Conservation (phyloP, 2,113 vertebrate genomes). For the Butorides virescens region DNA sequence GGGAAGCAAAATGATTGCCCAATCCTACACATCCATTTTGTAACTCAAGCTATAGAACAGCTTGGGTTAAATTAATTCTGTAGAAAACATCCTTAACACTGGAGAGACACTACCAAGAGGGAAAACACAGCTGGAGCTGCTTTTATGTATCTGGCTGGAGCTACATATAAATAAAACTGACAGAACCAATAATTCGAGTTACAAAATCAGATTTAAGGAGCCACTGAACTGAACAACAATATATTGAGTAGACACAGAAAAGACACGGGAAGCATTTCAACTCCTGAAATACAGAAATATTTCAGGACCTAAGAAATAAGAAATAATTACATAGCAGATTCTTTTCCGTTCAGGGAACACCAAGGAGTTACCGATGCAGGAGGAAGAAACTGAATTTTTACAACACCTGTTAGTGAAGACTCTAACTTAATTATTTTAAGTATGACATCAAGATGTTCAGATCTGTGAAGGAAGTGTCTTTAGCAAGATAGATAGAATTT, state of each 20-base stretch:
- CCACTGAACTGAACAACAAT: not conserved
- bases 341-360: not conserved
- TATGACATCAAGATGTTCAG: not conserved
- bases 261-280: not conserved
- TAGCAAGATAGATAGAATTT: not conserved
- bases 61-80: not conserved
- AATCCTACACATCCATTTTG: not conserved
- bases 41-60: not conserved
- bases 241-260: not conserved
- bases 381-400: not conserved
- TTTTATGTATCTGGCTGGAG: not conserved
- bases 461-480: not conserved
- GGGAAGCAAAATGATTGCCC: not conserved
- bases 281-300: not conserved
- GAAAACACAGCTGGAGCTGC: not conserved
- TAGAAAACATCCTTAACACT: not conserved
- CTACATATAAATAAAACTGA: not conserved
- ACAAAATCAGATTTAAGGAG: conserved; percentile 1
- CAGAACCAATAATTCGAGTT: not conserved
- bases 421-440: not conserved
- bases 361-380: not conserved
- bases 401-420: not conserved
- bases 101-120: not conserved
- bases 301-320: not conserved
- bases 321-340: not conserved